Evolutionary conservation across 2,113 vertebrate genomes (phyloP).

Genomic region (Genyomyrus donnyi): DNA sequence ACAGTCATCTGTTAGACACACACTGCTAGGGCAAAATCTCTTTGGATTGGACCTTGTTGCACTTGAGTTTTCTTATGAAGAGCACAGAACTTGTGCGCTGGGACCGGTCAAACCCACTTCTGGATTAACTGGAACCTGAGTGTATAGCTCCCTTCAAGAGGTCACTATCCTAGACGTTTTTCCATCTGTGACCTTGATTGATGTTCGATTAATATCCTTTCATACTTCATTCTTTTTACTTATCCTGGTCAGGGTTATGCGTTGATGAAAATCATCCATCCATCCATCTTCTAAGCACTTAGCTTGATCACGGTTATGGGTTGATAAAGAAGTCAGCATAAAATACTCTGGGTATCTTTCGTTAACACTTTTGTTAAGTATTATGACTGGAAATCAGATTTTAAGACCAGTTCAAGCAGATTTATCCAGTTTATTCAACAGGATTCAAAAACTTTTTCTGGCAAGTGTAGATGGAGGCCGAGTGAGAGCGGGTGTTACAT

Average conservation of each 20-base stretch:
- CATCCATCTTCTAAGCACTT: neutral
- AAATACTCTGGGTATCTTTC: neutral
- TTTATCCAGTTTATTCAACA: neutral
- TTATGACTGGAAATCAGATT: neutral
- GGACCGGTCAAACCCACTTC: neutral
- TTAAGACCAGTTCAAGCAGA: neutral
- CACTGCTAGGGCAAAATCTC: neutral
- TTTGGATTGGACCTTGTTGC: neutral
- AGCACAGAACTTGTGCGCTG: neutral
- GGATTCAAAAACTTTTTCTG: neutral
- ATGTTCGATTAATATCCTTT: neutral
- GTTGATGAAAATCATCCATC: neutral
- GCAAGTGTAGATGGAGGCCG: slow-evolving; percentile 43
- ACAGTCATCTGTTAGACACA: neutral
- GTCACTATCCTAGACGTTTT: neutral
- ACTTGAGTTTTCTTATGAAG: neutral
- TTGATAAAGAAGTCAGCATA: neutral
- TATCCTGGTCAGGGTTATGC: neutral
- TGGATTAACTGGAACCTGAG: neutral
- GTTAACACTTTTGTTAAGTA: neutral
- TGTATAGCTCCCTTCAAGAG: neutral
- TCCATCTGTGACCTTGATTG: neutral
- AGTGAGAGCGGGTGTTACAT: slow-evolving; percentile 51
- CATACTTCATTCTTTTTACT: neutral
- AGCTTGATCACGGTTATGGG: neutral